Conservation (phyloP, 2,113 vertebrate species). For the Cyanoramphus novaezelandiae region DNA sequence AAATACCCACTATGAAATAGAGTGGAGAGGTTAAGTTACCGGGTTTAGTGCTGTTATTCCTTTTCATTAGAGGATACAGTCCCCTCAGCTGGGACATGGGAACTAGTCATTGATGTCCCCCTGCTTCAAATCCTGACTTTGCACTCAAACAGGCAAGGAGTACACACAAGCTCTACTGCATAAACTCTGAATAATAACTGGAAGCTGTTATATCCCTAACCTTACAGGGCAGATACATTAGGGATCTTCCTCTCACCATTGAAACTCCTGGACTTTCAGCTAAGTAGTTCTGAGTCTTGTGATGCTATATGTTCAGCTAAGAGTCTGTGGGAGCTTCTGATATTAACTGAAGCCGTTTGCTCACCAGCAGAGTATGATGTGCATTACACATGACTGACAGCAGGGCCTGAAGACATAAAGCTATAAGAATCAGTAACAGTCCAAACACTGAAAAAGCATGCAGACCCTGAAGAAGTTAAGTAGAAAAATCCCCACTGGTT, state of each 20-base stretch:
- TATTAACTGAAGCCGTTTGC: not conserved
- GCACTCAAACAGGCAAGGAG: not conserved
- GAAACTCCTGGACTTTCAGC: not conserved
- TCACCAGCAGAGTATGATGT: not conserved
- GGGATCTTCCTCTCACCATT: not conserved
- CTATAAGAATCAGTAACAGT: not conserved
- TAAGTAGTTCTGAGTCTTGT: not conserved
- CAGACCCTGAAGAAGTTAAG: not conserved
- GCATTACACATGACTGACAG: slow-evolving; percentile 26
- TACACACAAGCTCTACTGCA: not conserved
- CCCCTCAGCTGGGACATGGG: not conserved
- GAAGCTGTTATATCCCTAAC: not conserved
- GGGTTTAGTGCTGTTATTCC: not conserved
- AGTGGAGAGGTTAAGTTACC: not conserved
- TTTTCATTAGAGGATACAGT: not conserved
- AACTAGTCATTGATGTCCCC: not conserved
- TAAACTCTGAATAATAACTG: not conserved
- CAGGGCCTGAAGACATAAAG: slow-evolving; percentile 5
- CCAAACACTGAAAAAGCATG: slow-evolving; percentile 11
- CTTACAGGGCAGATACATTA: not conserved
- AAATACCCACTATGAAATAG: not conserved
- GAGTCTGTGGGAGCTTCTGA: not conserved
- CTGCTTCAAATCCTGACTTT: not conserved
- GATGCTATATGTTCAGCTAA: not conserved
- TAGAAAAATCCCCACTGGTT: not conserved